phyloP scores from a whole-genome alignment of 2,888 invertebrate species.

The Pocota personata region DNA sequence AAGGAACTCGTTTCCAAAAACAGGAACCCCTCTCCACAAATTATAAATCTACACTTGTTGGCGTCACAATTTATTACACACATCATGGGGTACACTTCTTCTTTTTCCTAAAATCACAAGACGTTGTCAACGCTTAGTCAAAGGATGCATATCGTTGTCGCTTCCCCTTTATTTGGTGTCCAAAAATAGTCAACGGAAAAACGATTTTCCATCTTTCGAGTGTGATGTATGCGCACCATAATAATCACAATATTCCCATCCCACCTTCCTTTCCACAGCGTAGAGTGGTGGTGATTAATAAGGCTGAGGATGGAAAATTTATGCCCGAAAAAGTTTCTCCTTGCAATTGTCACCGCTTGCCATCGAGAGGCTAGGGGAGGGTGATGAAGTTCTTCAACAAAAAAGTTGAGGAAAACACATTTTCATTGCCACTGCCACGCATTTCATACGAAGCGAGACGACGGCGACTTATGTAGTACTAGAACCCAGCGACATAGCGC shows the following conservation, averaged over 20 bases:
- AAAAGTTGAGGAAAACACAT: constrained; percentile 50
- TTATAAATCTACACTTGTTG: constrained; percentile 72
- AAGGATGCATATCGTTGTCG: constrained; percentile 55
- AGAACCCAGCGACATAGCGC: not conserved
- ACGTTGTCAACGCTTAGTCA: constrained; percentile 37
- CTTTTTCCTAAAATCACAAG: constrained; percentile 8
- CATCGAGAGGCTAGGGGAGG: not conserved
- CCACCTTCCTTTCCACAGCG: not conserved
- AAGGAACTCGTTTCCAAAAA: constrained; percentile 3
- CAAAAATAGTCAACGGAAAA: constrained; percentile 65
- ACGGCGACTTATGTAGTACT: not conserved
- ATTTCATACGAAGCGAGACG: constrained; percentile 50
- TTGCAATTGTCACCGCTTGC: constrained; percentile 56
- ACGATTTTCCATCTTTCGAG: constrained; percentile 44
- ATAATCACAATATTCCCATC: constrained; percentile 38
- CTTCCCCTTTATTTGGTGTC: constrained; percentile 17
- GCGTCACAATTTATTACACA: constrained; percentile 72
- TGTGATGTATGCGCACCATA: constrained; percentile 46
- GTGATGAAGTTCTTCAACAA: not conserved
- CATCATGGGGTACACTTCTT: constrained; percentile 43
- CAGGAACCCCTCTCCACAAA: constrained; percentile 9
- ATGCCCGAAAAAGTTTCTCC: constrained; percentile 25
- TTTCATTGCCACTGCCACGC: constrained; percentile 46
- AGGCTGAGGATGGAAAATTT: constrained; percentile 37
- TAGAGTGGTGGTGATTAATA: constrained; percentile 56